Conservation (phyloP, 92 coral and sea anemone genomes). For the Epizoanthus stellaris region DNA sequence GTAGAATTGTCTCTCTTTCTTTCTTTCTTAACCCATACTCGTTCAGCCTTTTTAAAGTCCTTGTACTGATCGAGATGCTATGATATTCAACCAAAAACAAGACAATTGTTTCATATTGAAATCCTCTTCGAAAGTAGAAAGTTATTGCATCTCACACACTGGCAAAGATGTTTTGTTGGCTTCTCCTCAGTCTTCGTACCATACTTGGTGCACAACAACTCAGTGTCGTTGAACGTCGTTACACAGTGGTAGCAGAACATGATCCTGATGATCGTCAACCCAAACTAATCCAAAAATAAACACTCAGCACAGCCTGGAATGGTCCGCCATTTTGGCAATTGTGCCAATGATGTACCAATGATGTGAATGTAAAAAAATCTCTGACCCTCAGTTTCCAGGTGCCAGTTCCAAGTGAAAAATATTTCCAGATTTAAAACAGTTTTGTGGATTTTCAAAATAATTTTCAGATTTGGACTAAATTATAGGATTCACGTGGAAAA, state of each 20-base stretch:
- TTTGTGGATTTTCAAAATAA: neutral
- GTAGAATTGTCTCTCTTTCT: conserved; percentile 31
- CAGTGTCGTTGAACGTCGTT: neutral
- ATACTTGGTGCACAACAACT: neutral
- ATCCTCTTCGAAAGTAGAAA: conserved; percentile 6
- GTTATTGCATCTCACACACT: conserved; percentile 27
- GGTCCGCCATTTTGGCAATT: too few species aligned
- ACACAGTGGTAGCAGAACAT: conserved; percentile 26
- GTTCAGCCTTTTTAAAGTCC: conserved; percentile 48
- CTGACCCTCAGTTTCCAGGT: too few species aligned
- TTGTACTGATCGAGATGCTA: conserved; percentile 39
- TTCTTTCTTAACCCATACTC: conserved; percentile 34
- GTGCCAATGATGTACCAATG: too few species aligned
- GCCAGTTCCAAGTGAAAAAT: neutral
- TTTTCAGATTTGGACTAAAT: too few species aligned
- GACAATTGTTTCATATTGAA: conserved; percentile 28
- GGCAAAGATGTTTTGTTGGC: neutral
- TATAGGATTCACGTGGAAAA: too few species aligned
- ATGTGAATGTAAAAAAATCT: too few species aligned
- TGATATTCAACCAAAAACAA: conserved; percentile 43
- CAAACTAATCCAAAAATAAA: too few species aligned
- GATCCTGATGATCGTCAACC: too few species aligned
- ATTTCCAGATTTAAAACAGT: neutral
- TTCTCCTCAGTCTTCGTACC: neutral
- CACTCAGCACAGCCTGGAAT: too few species aligned